Evolutionary conservation across 2,888 invertebrate species (phyloP).

Genomic region (Syrphus vitripennis): DNA sequence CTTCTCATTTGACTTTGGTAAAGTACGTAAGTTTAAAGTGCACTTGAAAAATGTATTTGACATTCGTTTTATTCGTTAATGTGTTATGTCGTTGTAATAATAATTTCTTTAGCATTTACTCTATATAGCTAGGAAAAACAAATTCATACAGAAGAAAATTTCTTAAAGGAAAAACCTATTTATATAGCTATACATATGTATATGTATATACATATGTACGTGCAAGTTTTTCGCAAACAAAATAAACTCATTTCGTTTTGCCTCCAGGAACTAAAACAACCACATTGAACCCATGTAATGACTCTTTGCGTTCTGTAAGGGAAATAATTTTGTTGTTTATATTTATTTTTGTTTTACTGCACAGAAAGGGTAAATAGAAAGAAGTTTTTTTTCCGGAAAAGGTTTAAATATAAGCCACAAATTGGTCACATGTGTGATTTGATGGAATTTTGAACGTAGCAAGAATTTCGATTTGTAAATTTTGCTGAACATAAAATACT

Average conservation of each 20-base stretch:
- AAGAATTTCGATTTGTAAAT: background rate
- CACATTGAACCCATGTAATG: background rate
- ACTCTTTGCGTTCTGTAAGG: background rate
- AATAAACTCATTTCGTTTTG: background rate
- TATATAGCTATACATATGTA: background rate
- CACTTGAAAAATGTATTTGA: background rate
- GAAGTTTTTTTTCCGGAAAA: background rate
- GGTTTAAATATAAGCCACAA: background rate
- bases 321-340: background rate
- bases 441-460: background rate
- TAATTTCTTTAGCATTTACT: too few relatives aligned
- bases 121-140: too few relatives aligned
- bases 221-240: constrained; percentile 1
- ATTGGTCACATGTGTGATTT: background rate
- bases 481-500: too few relatives aligned
- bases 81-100: background rate
- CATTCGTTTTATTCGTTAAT: background rate
- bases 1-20: too few relatives aligned
- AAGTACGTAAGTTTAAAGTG: too few relatives aligned
- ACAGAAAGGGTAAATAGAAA: background rate
- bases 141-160: background rate
- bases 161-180: background rate
- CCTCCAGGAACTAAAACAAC: background rate
- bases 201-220: background rate
- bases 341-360: background rate